These are phyloP conservation scores for Alsophila aescularia DNA, from an alignment of 2,888 invertebrate species.

Conservation along the genomic window DNA sequence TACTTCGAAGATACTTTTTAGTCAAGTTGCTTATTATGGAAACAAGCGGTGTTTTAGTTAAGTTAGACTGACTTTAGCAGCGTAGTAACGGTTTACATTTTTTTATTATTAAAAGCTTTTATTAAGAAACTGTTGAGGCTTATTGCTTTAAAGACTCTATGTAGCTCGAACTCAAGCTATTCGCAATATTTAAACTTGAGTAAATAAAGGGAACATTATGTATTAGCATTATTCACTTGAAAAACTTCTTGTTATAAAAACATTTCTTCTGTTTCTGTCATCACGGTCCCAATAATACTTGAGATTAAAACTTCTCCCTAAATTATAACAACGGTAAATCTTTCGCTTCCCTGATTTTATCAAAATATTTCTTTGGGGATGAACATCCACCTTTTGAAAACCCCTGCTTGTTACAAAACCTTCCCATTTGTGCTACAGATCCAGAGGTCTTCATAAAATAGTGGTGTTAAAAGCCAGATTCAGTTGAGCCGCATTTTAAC, in stretches of 20 bases:
- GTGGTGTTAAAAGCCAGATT: conserved; percentile 14
- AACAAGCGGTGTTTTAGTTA: no score
- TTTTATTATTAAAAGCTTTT: no score
- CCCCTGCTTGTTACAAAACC: background rate
- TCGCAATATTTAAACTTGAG: no score
- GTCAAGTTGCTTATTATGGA: no score
- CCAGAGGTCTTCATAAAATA: conserved; percentile 20
- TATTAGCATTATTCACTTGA: background rate
- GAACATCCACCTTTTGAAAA: conserved; percentile 2
- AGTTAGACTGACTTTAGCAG: no score
- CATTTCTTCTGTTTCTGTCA: background rate
- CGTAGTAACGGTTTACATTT: no score
- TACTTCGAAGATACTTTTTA: no score
- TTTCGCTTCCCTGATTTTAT: conserved; percentile 49
- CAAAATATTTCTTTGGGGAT: conserved; percentile 39
- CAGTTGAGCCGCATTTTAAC: conserved; percentile 9
- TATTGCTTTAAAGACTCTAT: no score
- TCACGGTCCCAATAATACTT: conserved; percentile 17
- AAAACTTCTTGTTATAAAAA: background rate
- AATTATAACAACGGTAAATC: conserved; percentile 51
- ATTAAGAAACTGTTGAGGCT: no score
- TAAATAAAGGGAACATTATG: no score
- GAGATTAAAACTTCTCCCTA: conserved; percentile 42
- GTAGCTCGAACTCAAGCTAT: no score
- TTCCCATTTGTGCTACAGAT: background rate